These are phyloP conservation scores for Buphagus erythrorhynchus DNA, from an alignment of 2,797 vertebrate species.

Conservation along the genomic window DNA sequence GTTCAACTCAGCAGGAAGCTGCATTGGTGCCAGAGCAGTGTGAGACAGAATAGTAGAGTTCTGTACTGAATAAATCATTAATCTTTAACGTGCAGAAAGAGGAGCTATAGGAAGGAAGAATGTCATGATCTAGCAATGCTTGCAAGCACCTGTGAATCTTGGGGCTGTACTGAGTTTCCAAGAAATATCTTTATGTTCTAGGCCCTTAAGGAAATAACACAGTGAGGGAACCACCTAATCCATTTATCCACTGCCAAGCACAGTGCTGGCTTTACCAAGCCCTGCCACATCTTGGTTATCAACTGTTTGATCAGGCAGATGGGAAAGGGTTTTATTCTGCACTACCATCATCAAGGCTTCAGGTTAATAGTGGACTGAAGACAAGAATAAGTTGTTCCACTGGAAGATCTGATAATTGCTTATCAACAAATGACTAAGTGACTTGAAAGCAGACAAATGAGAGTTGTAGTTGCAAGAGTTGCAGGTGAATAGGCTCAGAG, in stretches of 20 bases:
- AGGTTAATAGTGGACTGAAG: neutral
- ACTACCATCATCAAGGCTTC: neutral
- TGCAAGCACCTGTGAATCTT: neutral
- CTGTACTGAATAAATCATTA: neutral
- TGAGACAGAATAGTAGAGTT: neutral
- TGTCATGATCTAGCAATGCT: neutral
- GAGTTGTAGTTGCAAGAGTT: neutral
- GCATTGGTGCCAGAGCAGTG: neutral
- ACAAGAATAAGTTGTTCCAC: neutral
- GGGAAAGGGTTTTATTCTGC: neutral
- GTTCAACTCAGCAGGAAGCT: slow-evolving; percentile 5
- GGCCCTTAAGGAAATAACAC: neutral
- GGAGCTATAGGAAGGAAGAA: neutral
- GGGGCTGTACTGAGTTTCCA: neutral
- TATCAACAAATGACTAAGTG: neutral
- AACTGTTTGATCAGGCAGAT: neutral
- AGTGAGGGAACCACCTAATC: neutral
- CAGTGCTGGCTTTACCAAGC: neutral
- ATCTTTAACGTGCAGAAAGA: neutral
- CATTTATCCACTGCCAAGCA: neutral
- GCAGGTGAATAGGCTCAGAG: neutral
- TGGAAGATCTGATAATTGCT: neutral
- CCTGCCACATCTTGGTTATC: neutral
- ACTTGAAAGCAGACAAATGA: neutral
- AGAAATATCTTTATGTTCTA: neutral